Base-by-base conservation (phyloP, 1,140 invertebrate species). In the Berghia stephanieae region DNA sequence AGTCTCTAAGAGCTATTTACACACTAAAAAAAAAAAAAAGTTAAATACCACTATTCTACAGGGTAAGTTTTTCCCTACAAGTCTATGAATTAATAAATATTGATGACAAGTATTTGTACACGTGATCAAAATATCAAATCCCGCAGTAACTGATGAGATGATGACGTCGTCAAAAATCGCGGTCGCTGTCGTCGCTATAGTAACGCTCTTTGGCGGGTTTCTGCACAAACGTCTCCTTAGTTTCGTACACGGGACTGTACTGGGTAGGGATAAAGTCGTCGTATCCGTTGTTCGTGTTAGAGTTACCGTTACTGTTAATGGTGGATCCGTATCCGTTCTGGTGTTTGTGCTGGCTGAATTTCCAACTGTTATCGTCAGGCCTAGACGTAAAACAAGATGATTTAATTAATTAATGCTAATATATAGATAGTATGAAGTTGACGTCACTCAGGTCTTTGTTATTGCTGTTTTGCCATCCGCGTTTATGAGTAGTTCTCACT, bases 141-240 rank as follows among this genome's bases (percentile, higher is more conserved):
- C n/a, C n/a, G n/a, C n/a, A n/a, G n/a, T n/a, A n/a, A n/a, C n/a
- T n/a, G n/a, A n/a, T n/a, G n/a, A n/a, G n/a, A n/a, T n/a, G 44
- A 44, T 4, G 2, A 43, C 34, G 42, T 27, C 66, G 40, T 60
- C 74, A 79, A 36, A 76, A 79, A 24, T 70, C 78, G 18, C 70
- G 74, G 6, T 86, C 85, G 31, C 80, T 81, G 68, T 83, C 83
- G 44, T 85, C 83, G 69, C 79, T 81, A 73, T 83, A 79, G 79
- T 80, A 86, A 21, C 69, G 81, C 72, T 85, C 84, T 36, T 75
- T 79, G 27, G 80, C 81, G 31, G 84, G 78, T 60, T 84, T 84
- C 80, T 88, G 87, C 8, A 88, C 87, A 40, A 86, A 79, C 68
- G 86, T 82, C 72, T 88, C 85, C 71, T 81, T 86, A 1, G 87